Conservation (phyloP, 2,888 invertebrate genomes). For the Trileptium ribeirensis region DNA sequence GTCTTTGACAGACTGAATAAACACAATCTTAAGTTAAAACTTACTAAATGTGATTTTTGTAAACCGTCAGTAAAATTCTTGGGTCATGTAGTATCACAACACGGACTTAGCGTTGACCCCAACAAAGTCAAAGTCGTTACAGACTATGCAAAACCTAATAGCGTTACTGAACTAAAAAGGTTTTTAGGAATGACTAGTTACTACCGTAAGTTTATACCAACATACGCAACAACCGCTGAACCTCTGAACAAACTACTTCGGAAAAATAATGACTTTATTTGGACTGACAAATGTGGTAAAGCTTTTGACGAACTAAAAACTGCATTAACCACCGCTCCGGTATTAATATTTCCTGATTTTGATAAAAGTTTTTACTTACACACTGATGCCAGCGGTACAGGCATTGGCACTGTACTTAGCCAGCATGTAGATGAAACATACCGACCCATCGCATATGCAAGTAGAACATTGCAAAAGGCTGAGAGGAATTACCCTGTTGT, state of each 20-base stretch:
- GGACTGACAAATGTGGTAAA: conserved; percentile 25
- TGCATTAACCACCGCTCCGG: conserved; percentile 21
- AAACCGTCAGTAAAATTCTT: background rate
- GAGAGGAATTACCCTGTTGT: conserved; percentile 46
- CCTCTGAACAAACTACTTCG: conserved; percentile 19
- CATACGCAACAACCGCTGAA: conserved; percentile 17
- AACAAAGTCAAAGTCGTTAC: background rate
- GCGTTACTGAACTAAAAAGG: background rate
- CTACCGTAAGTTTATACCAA: conserved; percentile 42
- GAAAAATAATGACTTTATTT: conserved; percentile 21
- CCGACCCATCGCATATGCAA: no score
- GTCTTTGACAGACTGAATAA: background rate
- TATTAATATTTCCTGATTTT: conserved; percentile 38
- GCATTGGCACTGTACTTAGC: conserved; percentile 41
- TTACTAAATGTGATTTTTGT: background rate
- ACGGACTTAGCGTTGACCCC: background rate
- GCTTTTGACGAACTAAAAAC: conserved; percentile 18
- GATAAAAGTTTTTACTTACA: conserved; percentile 37
- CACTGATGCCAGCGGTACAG: conserved; percentile 42
- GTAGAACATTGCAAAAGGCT: conserved; percentile 33
- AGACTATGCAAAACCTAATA: background rate
- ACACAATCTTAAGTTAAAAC: background rate
- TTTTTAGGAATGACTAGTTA: conserved; percentile 46
- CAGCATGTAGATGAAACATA: no score
- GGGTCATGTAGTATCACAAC: background rate